phyloP scores from a whole-genome alignment of 2,797 vertebrate genomes.

The Acropternis orthonyx region DNA sequence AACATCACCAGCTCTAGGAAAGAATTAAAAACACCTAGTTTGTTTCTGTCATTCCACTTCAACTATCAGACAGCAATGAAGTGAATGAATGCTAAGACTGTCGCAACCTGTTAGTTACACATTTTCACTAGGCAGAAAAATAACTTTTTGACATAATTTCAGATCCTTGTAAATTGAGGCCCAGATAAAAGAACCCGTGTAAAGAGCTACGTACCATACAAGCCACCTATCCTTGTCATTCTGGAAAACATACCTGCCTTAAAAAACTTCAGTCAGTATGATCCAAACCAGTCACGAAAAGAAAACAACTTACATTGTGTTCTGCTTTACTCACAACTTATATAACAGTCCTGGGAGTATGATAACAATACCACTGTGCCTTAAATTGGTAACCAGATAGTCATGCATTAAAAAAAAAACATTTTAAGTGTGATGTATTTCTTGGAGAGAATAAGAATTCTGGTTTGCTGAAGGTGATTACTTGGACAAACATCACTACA shows the following conservation, averaged over 20 bases:
- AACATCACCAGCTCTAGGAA: background rate
- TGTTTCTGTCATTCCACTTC: background rate
- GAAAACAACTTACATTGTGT: background rate
- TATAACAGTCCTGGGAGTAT: background rate
- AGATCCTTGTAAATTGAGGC: background rate
- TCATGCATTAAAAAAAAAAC: background rate
- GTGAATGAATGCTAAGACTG: background rate
- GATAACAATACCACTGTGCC: background rate
- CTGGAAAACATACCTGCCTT: background rate
- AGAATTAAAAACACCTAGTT: constrained; percentile 11
- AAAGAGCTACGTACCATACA: background rate
- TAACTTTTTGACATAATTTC: background rate
- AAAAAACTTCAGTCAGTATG: background rate
- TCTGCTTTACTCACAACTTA: background rate
- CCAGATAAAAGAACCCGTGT: background rate
- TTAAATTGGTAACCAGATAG: background rate
- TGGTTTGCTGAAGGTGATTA: background rate
- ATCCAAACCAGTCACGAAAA: background rate
- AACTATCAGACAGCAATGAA: background rate
- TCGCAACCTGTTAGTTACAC: fast-evolving
- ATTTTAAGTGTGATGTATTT: background rate
- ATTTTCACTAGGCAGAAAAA: background rate
- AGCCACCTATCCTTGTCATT: background rate
- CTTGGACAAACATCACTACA: background rate
- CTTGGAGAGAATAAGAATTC: background rate